Evolutionary conservation across 2,797 vertebrate species (phyloP), one percentile per base, ranked within the genome.

Genomic region (Acanthiza pusilla): DNA sequence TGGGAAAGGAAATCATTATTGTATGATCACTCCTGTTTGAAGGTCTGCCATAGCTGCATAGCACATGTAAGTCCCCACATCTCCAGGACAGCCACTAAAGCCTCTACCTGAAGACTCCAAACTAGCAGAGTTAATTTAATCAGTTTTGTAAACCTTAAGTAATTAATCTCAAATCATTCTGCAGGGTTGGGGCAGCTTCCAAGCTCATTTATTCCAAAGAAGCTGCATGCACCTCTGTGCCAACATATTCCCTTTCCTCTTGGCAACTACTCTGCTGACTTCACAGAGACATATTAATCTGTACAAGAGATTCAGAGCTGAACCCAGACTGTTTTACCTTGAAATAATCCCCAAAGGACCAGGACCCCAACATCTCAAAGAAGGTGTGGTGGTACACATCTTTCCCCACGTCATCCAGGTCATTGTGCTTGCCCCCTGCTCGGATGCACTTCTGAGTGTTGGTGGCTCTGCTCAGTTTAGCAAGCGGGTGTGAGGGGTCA

Each of bases 321-420:
- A 62, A 63, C 8, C n/a, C 23, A 34, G 80, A 25, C 58, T 74
- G 17, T 11, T 77, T 89, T 96, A 99, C 99, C 99, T 99, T 99
- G 92, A 99, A 99, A 95, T 99, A 99, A 97, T 99, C 99, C 23
- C 99, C 99, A 73, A 99, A 99, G 85, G 99, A 99, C 99, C 99
- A 99, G 87, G 99, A 99, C 4, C 99, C 99, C 97, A 99, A 78
- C 99, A 99, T 99, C 98, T 99, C 99, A 5, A 99, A 99, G 98
- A 99, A 99, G 77, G 99, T 99, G 97, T 99, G 99, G 89, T 99
- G 99, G 95, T 99, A 99, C 67, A 99, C 99, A 38, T 99, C 99
- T 91, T 99, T 99, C n/a, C 99, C 99, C 21, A 99, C 99, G 0
- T 99, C 99, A 1, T 99, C 99, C 95, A 99, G 98, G 96, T 99